A percentile compares a stretch with the other conserved stretches of the same genome.
Conservation (phyloP, 1,140 invertebrate species). For the Coenobita brevimanus region DNA sequence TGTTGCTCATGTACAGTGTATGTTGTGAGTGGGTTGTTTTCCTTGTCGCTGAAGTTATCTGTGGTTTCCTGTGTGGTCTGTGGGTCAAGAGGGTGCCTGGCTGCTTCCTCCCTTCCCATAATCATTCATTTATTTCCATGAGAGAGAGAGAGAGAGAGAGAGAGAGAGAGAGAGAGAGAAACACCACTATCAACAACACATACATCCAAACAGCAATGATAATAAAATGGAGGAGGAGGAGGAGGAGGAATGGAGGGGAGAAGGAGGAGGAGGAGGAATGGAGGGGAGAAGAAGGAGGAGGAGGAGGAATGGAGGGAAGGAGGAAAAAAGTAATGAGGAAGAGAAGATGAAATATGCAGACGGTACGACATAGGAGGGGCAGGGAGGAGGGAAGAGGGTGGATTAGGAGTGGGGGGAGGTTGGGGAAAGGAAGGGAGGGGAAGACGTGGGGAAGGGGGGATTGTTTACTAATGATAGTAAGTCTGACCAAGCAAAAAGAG, state of each 20-base stretch:
- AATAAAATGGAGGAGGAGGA: too few species aligned
- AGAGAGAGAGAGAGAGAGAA: not conserved
- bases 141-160: constrained; percentile 1
- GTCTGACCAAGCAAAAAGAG: not conserved
- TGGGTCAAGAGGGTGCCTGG: too few species aligned
- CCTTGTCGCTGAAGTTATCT: too few species aligned
- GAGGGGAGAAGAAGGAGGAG: too few species aligned
- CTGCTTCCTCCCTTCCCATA: too few species aligned
- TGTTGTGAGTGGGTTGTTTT: too few species aligned
- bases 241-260: not conserved
- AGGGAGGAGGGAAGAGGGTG: not conserved
- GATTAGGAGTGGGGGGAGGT: not conserved
- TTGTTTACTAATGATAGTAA: not conserved
- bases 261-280: constrained; percentile 1
- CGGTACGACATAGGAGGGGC: too few species aligned
- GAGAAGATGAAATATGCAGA: too few species aligned
- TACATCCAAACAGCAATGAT: not conserved
- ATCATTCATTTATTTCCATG: too few species aligned
- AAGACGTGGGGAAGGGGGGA: too few species aligned
- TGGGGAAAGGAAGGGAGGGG: not conserved
- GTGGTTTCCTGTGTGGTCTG: too few species aligned
- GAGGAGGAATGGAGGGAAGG: constrained; percentile 1
- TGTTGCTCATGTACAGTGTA: too few species aligned
- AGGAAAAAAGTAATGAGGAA: not conserved
- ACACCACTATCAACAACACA: not conserved